Evolutionary conservation across 2,797 vertebrate species (phyloP), one percentile per base, ranked within the genome.

Genomic region (Leptodactylus fallax): DNA sequence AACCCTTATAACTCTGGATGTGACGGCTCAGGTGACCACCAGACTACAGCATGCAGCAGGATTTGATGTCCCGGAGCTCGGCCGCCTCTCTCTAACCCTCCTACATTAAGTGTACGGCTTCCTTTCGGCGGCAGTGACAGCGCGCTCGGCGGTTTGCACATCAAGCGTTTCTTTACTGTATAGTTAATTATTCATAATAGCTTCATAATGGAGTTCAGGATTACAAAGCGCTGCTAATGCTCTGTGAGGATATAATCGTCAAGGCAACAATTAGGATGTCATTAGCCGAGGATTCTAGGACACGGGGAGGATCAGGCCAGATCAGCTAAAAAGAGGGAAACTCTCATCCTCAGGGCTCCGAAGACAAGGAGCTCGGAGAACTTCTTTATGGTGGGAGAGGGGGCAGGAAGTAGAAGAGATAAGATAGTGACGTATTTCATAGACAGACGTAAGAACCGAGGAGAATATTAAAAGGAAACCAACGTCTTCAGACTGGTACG

Each of bases 161-260:
- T 36, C 51, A 13, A 67, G 61, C 60, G 53, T 87, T 87, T 77
- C 77, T 87, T 87, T 76, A 67, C 67, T 17, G 81, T 56, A 79
- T 51, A 71, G 23, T 84, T 88, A 88, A 88, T 88, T 79, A 88
- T 88, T 85, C 67, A 88, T 49, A 49, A 4, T 74, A 23, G 81
- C 85, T 86, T 58, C 51, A 87, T 87, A 84, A 87, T 87, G 69
- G 65, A 87, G 81, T 63, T 87, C 63, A 87, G 81, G 53, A 87
- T 87, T 87, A 84, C 60, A 85, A 76, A 85, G 67, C 58, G 36
- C 65, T 51, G 47, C 56, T 85, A 87, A 90, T 84, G 72, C 76
- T 78, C 63, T 74, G 63, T 55, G 78, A 81, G 81, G 79, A 83
- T 84, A 83, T 53, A 83, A 87, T 76, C 74, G 78, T 78, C 65